phyloP scores from a whole-genome alignment of 2,797 vertebrate species.

The Molossus molossus region DNA sequence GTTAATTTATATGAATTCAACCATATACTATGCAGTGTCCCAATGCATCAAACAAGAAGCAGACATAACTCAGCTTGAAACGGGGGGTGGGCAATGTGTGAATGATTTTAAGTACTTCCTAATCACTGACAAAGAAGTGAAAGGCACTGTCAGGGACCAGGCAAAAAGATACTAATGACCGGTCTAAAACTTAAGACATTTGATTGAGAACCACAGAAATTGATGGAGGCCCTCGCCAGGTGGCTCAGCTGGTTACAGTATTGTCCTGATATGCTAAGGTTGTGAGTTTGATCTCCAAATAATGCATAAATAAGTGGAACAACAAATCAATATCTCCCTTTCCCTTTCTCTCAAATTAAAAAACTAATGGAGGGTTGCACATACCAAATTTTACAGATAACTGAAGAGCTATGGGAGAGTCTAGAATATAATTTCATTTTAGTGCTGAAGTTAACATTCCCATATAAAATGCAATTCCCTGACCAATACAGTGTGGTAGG shows the following conservation, averaged over 20 bases:
- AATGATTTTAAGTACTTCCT: conserved; percentile 40
- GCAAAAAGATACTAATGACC: conserved; percentile 7
- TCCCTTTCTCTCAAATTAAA: background rate
- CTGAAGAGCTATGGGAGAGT: background rate
- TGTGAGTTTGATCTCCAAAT: background rate
- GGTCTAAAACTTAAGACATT: background rate
- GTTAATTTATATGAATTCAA: conserved; percentile 14
- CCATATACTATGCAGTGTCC: background rate
- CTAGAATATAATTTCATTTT: background rate
- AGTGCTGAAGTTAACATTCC: background rate
- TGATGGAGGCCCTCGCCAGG: background rate
- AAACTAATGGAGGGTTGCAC: background rate
- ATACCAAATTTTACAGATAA: background rate
- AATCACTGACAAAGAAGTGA: background rate
- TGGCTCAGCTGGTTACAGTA: background rate
- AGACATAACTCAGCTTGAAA: background rate
- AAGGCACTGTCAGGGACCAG: background rate
- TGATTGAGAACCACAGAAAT: background rate
- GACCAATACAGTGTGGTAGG: background rate
- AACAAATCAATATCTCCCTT: background rate
- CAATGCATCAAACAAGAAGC: background rate
- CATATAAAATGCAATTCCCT: conserved; percentile 14
- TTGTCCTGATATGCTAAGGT: background rate
- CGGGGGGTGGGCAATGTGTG: background rate
- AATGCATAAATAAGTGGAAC: background rate